Evolutionary conservation across 2,888 invertebrate genomes (phyloP), one percentile per base, ranked within the genome.

Genomic region (Shargacucullia verbasci): DNA sequence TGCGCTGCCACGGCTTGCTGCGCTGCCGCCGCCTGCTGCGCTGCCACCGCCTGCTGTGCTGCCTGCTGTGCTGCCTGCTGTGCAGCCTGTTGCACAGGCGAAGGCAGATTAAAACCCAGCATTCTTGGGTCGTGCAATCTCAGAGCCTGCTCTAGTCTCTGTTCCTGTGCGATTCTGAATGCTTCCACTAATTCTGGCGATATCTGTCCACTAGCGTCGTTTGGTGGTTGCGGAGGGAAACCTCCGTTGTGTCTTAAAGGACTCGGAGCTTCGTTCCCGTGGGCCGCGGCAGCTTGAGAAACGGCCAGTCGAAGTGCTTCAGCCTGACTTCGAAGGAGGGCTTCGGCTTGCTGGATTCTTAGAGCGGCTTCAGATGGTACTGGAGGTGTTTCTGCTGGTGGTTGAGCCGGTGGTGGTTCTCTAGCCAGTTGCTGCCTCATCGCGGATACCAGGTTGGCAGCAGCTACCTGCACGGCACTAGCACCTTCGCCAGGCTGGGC

Each of bases 281-380:
- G 95, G 0, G 94, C 95, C 0, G 95, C 95, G 0, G 95, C 95
- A 0, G 96, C 96, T 81, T 97, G 97, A 8, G 96, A 95, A 69
- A 98, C 98, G 33, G 98, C 98, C 58, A 98, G 88, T 78, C 98
- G 95, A 34, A 98, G 93, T 0, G 97, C 97, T 86, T 98, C 98
- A 0, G 98, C 98, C 82, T 98, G 98, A 74, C 97, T 97, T 81
- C 98, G 95, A 15, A 98, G 91, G 48, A 98, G 92, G 0, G 97
- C 97, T 86, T 97, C 97, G 0, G 97, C 97, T 79, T 96, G 96
- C 81, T 97, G 97, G 92, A 97, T 96, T 67, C 96, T 92, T 38
- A 96, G 81, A 0, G 96, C 94, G 15, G 96, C 95, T 84, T 98
- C 98, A 0, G 97, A 97, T 65, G 98, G 98, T 33, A 97, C 97